Evolutionary conservation across 2,113 vertebrate species (phyloP).

Genomic region (Garra rufa): DNA sequence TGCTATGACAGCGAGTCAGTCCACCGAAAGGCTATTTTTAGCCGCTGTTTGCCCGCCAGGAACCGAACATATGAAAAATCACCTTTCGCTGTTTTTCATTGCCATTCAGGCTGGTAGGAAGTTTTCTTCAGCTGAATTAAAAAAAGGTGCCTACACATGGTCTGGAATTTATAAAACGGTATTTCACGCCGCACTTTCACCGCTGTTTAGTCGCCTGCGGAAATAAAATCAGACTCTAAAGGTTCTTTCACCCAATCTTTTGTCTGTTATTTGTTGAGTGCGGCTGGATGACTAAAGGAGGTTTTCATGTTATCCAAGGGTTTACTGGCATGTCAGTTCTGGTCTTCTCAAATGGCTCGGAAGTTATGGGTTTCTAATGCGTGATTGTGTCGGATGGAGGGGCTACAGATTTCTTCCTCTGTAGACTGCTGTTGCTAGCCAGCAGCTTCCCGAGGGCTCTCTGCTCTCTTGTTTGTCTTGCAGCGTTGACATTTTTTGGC

Average conservation of each 20-base stretch:
- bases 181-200: not conserved
- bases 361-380: conserved; percentile 34
- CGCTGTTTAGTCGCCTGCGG: not conserved
- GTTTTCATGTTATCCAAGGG: conserved; percentile 32
- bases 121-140: conserved; percentile 62
- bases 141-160: not conserved
- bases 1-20: conserved; percentile 56
- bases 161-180: conserved; percentile 19
- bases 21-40: conserved; percentile 62
- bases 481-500: conserved; percentile 85
- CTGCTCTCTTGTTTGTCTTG: conserved; percentile 77
- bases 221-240: conserved; percentile 29
- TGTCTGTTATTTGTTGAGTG: conserved; percentile 35
- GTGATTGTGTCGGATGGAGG: conserved; percentile 47
- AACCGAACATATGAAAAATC: conserved; percentile 50
- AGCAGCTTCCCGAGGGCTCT: conserved; percentile 74
- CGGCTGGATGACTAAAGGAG: conserved; percentile 17
- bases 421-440: conserved; percentile 74
- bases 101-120: conserved; percentile 47
- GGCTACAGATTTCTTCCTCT: conserved; percentile 56
- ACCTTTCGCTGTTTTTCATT: conserved; percentile 59
- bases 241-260: not conserved
- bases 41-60: conserved; percentile 53
- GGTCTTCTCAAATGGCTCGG: conserved; percentile 40
- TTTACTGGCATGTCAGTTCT: conserved; percentile 33